Base-by-base conservation (phyloP, 2,797 vertebrate genomes). In the Sebastes itinus region DNA sequence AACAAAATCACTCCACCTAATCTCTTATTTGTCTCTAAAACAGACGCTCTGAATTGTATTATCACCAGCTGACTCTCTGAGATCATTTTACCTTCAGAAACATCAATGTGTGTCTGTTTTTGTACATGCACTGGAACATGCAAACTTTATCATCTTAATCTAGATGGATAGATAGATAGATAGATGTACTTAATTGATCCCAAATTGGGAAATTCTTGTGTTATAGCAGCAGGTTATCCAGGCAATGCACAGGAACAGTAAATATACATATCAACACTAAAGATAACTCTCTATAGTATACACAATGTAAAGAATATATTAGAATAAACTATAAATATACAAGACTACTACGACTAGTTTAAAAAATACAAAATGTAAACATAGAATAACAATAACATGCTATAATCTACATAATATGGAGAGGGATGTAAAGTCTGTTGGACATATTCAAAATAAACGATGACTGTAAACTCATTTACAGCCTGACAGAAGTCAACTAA, bases 1-100 rank as follows among this genome's bases (percentile, higher is more conserved):
- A 71, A 54, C 52, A 80, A 78, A 86, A 74, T 67, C 61, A 35
- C 23, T 69, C 58, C n/a, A 46, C 56, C 58, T 81, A 23, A 78
- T 76, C 52, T 76, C 25, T 9, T 59, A 13, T 11, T 12, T 42
- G 18, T 13, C 27, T 46, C 23, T 7, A n/a, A 3, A 59, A 52
- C 23, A 77, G 16, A 56, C 8, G 3, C 18, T 49, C 30, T 67
- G 49, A 68, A 27, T 1, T 6, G n/a, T 61, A 13, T 35, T 56
- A 54, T 75, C 16, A 63, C 35, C 4, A 38, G 30, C 6, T 20
- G 33, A 56, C 32, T 16, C 7, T 63, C 4, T 62, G 30, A 42
- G n/a, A 66, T 27, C 2, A 18, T 49, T 59, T 60, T 49, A 30
- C 22, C 33, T 14, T 79, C 9, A 35, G 38, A 64, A 16, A 33